These are phyloP conservation scores for Steinernema scapterisci DNA, from an alignment of 2,888 invertebrate genomes.

Conservation along the genomic window DNA sequence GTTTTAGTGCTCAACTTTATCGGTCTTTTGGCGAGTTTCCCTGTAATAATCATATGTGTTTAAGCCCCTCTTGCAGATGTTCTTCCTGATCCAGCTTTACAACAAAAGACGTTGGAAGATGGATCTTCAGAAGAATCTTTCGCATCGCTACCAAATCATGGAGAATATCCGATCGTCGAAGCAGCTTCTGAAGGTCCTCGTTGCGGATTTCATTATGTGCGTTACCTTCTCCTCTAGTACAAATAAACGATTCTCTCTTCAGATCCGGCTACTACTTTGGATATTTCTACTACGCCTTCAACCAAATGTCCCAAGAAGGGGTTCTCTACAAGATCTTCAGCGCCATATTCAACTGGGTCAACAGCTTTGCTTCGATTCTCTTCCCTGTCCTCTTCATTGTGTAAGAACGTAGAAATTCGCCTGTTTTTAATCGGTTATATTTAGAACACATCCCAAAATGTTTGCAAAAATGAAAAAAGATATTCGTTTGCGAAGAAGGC, in stretches of 20 bases:
- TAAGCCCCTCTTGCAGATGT: not conserved
- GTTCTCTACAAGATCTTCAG: too few relatives aligned
- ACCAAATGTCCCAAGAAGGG: too few relatives aligned
- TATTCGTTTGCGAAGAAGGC: not conserved
- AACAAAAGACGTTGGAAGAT: not conserved
- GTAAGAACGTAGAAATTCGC: not conserved
- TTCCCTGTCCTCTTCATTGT: constrained; percentile 2
- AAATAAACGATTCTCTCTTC: not conserved
- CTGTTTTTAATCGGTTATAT: not conserved
- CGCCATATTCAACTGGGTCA: not conserved
- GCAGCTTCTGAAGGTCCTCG: not conserved
- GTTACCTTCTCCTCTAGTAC: too few relatives aligned
- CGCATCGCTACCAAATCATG: constrained; percentile 24
- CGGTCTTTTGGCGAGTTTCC: too few relatives aligned
- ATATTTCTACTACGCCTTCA: not conserved
- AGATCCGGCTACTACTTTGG: constrained; percentile 16
- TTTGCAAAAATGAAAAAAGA: not conserved
- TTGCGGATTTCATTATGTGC: constrained; percentile 13
- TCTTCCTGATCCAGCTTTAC: not conserved
- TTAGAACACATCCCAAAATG: constrained; percentile 22
- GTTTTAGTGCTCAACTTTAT: too few relatives aligned
- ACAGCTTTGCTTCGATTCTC: not conserved
- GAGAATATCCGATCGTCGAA: constrained; percentile 15
- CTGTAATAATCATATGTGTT: too few relatives aligned
- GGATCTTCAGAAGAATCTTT: not conserved